A percentile compares a stretch with the other conserved stretches of the same genome.
phyloP scores from a whole-genome alignment of 2,888 invertebrate genomes.

The Atrina japonica region DNA sequence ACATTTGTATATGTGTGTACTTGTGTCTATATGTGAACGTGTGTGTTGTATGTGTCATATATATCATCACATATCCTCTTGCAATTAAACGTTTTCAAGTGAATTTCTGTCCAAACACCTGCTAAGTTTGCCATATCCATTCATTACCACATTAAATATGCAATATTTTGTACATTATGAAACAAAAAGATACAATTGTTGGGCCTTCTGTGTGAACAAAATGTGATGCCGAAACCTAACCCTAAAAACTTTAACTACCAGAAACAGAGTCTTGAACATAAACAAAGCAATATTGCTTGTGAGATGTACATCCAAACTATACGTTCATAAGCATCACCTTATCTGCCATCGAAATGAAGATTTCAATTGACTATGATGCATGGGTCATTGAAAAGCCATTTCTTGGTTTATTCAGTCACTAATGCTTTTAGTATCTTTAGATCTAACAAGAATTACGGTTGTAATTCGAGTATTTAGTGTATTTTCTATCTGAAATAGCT shows the following conservation, averaged over 20 bases:
- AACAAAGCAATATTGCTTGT: too few relatives aligned
- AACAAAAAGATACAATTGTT: slow-evolving; percentile 11
- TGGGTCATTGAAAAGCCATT: slow-evolving; percentile 38
- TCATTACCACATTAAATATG: too few relatives aligned
- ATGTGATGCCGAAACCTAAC: neutral
- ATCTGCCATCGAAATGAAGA: slow-evolving; percentile 27
- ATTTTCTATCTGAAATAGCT: slow-evolving; percentile 20
- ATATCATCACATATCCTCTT: too few relatives aligned
- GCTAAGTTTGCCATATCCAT: too few relatives aligned
- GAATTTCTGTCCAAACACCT: too few relatives aligned
- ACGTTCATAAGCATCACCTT: slow-evolving; percentile 1
- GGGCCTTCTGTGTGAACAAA: neutral
- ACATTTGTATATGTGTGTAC: too few relatives aligned
- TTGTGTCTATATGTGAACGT: too few relatives aligned
- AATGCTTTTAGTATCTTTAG: slow-evolving; percentile 29
- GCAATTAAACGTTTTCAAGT: too few relatives aligned
- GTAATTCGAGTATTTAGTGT: slow-evolving; percentile 32
- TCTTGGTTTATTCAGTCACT: slow-evolving; percentile 34
- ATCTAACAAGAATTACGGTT: slow-evolving; percentile 27
- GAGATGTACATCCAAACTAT: neutral
- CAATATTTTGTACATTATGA: neutral
- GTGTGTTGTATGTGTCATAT: too few relatives aligned
- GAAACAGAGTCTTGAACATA: too few relatives aligned
- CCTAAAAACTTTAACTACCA: too few relatives aligned
- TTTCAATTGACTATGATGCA: slow-evolving; percentile 36